These are phyloP conservation scores for Coelopa frigida DNA, from an alignment of 1,140 invertebrate species.

Conservation along the genomic window DNA sequence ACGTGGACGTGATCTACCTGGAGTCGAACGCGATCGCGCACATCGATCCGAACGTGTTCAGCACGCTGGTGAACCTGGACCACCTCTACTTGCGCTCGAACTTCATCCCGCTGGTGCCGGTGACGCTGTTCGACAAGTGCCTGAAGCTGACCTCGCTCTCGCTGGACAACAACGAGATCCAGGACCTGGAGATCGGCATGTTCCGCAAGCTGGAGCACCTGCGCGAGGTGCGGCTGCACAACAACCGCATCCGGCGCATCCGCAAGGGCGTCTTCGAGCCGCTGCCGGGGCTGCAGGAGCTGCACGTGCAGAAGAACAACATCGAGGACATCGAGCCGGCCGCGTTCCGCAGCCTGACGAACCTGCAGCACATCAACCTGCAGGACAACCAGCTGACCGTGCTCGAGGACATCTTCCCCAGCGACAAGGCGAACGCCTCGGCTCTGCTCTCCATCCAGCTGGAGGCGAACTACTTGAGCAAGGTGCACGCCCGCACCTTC, in stretches of 20 bases:
- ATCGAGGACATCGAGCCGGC: slow-evolving; percentile 75
- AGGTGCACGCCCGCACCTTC: slow-evolving; percentile 71
- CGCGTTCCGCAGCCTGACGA: slow-evolving; percentile 70
- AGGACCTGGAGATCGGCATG: slow-evolving; percentile 67
- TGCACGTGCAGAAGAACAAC: slow-evolving; percentile 81
- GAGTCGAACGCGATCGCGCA: slow-evolving; percentile 78
- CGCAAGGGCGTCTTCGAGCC: slow-evolving; percentile 72
- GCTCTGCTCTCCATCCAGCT: slow-evolving; percentile 79
- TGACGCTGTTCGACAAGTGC: slow-evolving; percentile 65
- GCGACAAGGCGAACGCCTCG: slow-evolving; percentile 50
- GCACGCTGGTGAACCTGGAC: slow-evolving; percentile 63
- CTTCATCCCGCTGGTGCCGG: slow-evolving; percentile 69
- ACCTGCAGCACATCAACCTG: slow-evolving; percentile 81
- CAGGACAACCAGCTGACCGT: slow-evolving; percentile 71
- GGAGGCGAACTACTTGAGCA: slow-evolving; percentile 70
- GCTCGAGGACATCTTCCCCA: slow-evolving; percentile 74
- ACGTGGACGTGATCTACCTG: slow-evolving; percentile 74
- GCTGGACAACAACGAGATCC: slow-evolving; percentile 84
- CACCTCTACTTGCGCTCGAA: slow-evolving; percentile 83
- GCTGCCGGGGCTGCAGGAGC: slow-evolving; percentile 67
- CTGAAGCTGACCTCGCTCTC: slow-evolving; percentile 73
- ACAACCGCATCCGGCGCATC: slow-evolving; percentile 71
- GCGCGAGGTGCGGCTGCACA: slow-evolving; percentile 76
- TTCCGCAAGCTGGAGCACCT: slow-evolving; percentile 68
- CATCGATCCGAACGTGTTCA: slow-evolving; percentile 66